Base-by-base conservation (phyloP, 2,888 invertebrate species). In the Cephus pygmeus region DNA sequence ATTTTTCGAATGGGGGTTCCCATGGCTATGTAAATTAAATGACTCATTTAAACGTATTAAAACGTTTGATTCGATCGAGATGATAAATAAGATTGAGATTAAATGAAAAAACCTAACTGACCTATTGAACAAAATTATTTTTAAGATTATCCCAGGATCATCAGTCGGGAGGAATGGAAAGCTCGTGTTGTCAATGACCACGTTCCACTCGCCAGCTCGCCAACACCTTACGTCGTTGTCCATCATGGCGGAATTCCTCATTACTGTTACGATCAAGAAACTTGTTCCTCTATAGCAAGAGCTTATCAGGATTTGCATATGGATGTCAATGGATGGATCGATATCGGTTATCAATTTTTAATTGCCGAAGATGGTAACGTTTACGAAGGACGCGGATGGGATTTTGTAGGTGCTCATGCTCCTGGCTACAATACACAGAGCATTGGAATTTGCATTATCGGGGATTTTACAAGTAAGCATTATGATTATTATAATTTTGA, bases 331-430 rank as follows among this genome's bases (percentile, higher is more conserved):
- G 84, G 85, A 3, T 92, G 92, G 92, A 86, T 83, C 73, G 92
- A 92, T 73, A 91, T 92, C 73, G 92, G 91, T 6, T 91, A 90
- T 81, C 92, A 91, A 79, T 93, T 93, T 80, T 82, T 93, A 30
- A 89, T 93, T 69, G 93, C 93, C 4, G 93, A 92, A 69, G 93
- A 93, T 81, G 93, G 93, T 0, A 90, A 89, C 33, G 89, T 90
- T 15, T 92, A 92, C 83, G 90, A 91, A 80, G 92, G 92, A 12
- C 88, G 92, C 3, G 92, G 92, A 1, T 92, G 92, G 92, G 88
- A 92, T 77, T 86, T 86, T 11, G 88, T 91, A 1, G 93, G 93
- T 0, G 90, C 90, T 2, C 90, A 90, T 76, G 85, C 89, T 15
- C 88, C 89, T 30, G 90, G 87, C 79, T 92, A 92, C 88, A 93